Conservation (phyloP, 2,797 vertebrate species). For the Rhinatrema bivittatum region DNA sequence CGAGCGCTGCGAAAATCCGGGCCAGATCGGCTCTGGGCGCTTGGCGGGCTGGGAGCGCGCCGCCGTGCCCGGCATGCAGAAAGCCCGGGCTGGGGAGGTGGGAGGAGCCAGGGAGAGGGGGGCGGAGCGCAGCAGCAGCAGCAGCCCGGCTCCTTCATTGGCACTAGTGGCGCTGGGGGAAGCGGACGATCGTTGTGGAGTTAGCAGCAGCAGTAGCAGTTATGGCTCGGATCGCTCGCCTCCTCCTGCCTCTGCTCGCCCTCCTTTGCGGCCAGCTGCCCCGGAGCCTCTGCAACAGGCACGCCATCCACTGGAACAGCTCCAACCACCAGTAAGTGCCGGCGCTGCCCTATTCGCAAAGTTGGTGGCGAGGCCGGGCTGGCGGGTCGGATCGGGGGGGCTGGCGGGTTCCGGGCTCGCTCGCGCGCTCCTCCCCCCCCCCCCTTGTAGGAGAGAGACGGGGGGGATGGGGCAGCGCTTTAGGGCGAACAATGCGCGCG, state of each 20-base stretch:
- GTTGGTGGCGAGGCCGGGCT: not conserved
- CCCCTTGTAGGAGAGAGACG: not conserved
- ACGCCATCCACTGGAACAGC: constrained; percentile 92
- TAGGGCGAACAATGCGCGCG: too few species aligned
- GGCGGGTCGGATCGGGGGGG: not conserved
- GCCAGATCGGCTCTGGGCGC: too few species aligned
- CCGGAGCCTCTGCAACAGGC: constrained; percentile 62
- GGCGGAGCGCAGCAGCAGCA: not conserved
- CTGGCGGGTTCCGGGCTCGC: not conserved
- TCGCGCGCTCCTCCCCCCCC: too few species aligned
- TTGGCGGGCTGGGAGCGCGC: too few species aligned
- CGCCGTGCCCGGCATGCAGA: too few species aligned
- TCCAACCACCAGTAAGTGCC: constrained; percentile 87
- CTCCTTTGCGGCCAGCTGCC: constrained; percentile 44
- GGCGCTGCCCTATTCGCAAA: not conserved
- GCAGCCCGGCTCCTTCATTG: not conserved
- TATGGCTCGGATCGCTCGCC: constrained; percentile 44
- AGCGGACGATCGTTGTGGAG: not conserved
- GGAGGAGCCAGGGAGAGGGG: not conserved
- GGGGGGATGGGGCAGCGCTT: not conserved
- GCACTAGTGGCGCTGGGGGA: too few species aligned
- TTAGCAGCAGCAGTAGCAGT: too few species aligned
- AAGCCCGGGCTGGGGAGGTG: too few species aligned
- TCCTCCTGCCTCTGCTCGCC: constrained; percentile 50
- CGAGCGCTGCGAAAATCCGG: too few species aligned